Evolutionary conservation across 1,140 invertebrate genomes (phyloP).

Genomic region (Drosophila equinoxialis): DNA sequence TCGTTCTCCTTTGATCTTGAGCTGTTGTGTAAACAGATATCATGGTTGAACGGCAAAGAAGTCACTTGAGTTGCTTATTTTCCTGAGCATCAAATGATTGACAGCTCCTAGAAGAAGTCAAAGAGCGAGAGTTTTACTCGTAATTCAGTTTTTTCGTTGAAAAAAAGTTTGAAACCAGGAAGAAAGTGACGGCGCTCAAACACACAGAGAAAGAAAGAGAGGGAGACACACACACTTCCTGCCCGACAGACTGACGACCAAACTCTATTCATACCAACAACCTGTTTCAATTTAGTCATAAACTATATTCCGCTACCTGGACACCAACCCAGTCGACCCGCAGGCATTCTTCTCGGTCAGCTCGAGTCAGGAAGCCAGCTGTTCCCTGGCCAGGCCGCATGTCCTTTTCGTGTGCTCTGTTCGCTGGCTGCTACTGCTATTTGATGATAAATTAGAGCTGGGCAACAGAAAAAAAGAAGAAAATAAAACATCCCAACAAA

Average conservation of each 20-base stretch:
- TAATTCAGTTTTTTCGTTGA: slow-evolving; percentile 16
- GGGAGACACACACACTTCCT: slow-evolving; percentile 31
- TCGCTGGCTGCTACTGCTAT: slow-evolving; percentile 51
- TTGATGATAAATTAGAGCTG: slow-evolving; percentile 77
- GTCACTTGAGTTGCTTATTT: slow-evolving; percentile 28
- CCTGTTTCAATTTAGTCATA: slow-evolving; percentile 79
- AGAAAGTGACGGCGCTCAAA: neutral
- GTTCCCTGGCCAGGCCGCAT: slow-evolving; percentile 56
- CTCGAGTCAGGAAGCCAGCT: slow-evolving; percentile 72
- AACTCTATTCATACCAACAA: slow-evolving; percentile 34
- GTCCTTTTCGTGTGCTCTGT: slow-evolving; percentile 35
- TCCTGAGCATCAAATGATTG: slow-evolving; percentile 57
- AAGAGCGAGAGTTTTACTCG: neutral
- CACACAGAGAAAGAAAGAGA: neutral
- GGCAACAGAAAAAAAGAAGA: slow-evolving; percentile 14
- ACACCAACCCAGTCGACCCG: slow-evolving; percentile 33
- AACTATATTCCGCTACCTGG: slow-evolving; percentile 49
- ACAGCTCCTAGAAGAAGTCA: slow-evolving; percentile 28
- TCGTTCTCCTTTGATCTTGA: slow-evolving; percentile 54
- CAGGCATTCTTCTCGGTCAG: slow-evolving; percentile 30
- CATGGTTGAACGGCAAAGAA: slow-evolving; percentile 39
- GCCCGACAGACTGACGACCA: neutral
- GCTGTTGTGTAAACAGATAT: slow-evolving; percentile 65
- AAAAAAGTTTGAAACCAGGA: slow-evolving; percentile 18
- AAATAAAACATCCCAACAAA: slow-evolving; percentile 12